Evolutionary conservation across 2,888 invertebrate genomes (phyloP).

Genomic region (Agapostemon virescens): DNA sequence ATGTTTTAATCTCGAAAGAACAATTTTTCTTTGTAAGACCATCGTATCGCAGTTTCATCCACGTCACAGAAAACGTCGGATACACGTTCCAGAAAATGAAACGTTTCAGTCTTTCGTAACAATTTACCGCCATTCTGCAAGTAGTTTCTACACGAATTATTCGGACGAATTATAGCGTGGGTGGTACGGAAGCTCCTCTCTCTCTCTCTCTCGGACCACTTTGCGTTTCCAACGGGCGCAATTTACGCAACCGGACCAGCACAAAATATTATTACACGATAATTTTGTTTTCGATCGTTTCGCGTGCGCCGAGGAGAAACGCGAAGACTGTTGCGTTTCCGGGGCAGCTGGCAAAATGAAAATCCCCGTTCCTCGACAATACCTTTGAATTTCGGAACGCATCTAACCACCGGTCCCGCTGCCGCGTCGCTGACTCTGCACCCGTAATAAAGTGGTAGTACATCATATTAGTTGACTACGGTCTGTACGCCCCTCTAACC

Average conservation of each 20-base stretch:
- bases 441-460: constrained; percentile 42
- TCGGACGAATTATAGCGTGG: not conserved
- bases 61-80: not conserved
- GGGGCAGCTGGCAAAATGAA: not conserved
- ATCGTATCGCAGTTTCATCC: not conserved
- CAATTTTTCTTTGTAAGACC: not conserved
- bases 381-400: constrained; percentile 24
- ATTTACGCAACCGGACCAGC: constrained; percentile 12
- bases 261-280: constrained; percentile 11
- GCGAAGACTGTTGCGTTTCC: not conserved
- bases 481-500: constrained; percentile 39
- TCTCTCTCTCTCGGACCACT: not conserved
- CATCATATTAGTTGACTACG: constrained; percentile 49
- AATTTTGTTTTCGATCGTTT: constrained; percentile 31
- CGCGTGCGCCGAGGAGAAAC: not conserved
- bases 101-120: constrained; percentile 3
- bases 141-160: constrained; percentile 9
- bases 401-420: not conserved
- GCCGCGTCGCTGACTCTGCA: constrained; percentile 33
- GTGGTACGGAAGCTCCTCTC: not conserved
- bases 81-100: not conserved
- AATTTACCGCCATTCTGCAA: not conserved
- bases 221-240: not conserved
- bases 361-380: constrained; percentile 8
- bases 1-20: not conserved